Base-by-base conservation (phyloP, 2,797 vertebrate species). In the Periophthalmus magnuspinnatus region DNA sequence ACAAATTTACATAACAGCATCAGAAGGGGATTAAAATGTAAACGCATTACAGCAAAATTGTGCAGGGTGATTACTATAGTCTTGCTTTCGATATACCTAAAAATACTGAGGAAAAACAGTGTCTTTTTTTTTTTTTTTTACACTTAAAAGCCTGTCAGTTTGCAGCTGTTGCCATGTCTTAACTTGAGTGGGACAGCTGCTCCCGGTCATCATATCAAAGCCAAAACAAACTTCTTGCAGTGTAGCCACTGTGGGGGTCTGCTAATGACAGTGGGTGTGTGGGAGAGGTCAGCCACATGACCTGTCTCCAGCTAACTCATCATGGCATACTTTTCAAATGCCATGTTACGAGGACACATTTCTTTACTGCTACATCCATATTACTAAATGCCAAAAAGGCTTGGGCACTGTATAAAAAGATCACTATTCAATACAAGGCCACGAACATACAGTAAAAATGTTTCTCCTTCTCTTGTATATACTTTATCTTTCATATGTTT, bases 151-250 rank as follows among this genome's bases (percentile, higher is more conserved):
- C 69, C 86, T 93, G 84, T 78, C 84, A 68, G 73, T 60, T 75
- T 84, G 82, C 74, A 93, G 89, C 94, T 95, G 94, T 91, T 92
- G 92, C 90, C 92, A 72, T 86, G 84, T 91, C 88, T 28, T 82
- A 81, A 72, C 77, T 86, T 91, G 89, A 81, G 91, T 94, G 86
- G 50, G 76, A 94, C 95, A 96, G 93, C 94, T 96, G 94, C 92
- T 71, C 0, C 71, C 71, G 74, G 89, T 80, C 90, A 88, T 85
- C 81, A 79, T 92, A 88, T 90, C 86, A 75, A 80, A 88, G 89
- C 87, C 89, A 86, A 87, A 88, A 89, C 87, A 92, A 92, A 92
- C 86, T 69, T 78, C 74, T 75, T 83, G 56, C 58, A 78, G 84
- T 75, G 80, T 77, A 79, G 74, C 76, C 71, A 73, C 83, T 70